A percentile compares a stretch with the other conserved stretches of the same genome.
Evolutionary conservation across 1,140 invertebrate genomes (phyloP).

Genomic region (Drosophila albomicans): DNA sequence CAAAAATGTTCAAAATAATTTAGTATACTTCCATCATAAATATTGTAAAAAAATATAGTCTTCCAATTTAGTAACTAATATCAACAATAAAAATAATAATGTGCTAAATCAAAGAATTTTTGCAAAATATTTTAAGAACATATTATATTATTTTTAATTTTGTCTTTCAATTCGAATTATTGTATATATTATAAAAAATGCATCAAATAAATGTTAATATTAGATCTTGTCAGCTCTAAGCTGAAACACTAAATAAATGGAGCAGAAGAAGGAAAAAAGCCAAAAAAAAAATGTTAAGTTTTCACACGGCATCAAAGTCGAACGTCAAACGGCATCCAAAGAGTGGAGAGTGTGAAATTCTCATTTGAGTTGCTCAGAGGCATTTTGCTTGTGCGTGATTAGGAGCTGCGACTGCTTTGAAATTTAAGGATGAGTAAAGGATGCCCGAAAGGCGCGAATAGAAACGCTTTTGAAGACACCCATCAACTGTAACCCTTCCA

Average conservation of each 20-base stretch:
- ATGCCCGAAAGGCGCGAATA: conserved; percentile 22
- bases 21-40: too few species aligned
- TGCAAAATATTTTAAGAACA: too few species aligned
- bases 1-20: too few species aligned
- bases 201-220: neutral
- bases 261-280: conserved; percentile 17
- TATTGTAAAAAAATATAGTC: too few species aligned
- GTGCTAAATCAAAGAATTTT: too few species aligned
- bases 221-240: neutral
- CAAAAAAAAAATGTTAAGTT: conserved; percentile 43
- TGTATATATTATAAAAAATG: too few species aligned
- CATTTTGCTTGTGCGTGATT: conserved; percentile 30
- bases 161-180: too few species aligned
- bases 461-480: conserved; percentile 23
- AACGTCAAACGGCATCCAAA: conserved; percentile 49
- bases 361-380: conserved; percentile 59
- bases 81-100: too few species aligned
- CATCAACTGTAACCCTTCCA: neutral
- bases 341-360: neutral
- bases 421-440: conserved; percentile 24
- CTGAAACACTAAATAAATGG: neutral
- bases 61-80: too few species aligned
- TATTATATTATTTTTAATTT: too few species aligned
- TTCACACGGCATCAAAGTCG: conserved; percentile 45
- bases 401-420: conserved; percentile 30